A percentile compares a stretch with the other conserved stretches of the same genome.
phyloP scores from a whole-genome alignment of 2,113 vertebrate genomes.

The Gila orcuttii region DNA sequence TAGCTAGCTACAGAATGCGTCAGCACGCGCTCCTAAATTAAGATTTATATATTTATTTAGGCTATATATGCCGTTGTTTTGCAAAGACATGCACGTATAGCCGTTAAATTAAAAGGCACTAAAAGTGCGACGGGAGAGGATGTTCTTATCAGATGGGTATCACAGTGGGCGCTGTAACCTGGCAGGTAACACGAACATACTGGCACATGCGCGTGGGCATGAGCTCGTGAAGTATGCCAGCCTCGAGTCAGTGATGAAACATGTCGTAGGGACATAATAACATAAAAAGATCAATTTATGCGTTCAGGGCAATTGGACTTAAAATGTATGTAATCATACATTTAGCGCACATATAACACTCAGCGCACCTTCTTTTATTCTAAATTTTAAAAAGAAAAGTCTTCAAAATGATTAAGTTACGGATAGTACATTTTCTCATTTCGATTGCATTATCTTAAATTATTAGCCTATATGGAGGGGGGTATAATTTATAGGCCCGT shows the following conservation, averaged over 20 bases:
- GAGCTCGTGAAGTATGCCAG: constrained; percentile 52
- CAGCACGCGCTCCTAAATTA: not conserved
- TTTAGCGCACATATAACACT: not conserved
- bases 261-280: constrained; percentile 48
- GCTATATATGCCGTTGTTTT: not conserved
- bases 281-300: constrained; percentile 38
- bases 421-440: not conserved
- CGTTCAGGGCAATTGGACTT: not conserved
- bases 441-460: constrained; percentile 20
- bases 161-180: constrained; percentile 63
- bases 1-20: not conserved
- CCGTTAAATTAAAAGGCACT: constrained; percentile 40
- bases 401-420: not conserved
- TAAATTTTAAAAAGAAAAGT: not conserved
- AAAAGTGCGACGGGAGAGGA: constrained; percentile 48
- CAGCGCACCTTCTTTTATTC: not conserved
- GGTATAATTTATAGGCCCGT: constrained; percentile 42
- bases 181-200: constrained; percentile 58
- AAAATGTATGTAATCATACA: not conserved
- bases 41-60: not conserved
- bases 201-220: constrained; percentile 64
- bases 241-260: constrained; percentile 47
- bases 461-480: not conserved
- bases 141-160: constrained; percentile 68
- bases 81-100: not conserved